These are phyloP conservation scores for Drosophila anomalipes DNA, from an alignment of 2,888 invertebrate genomes.

Conservation along the genomic window DNA sequence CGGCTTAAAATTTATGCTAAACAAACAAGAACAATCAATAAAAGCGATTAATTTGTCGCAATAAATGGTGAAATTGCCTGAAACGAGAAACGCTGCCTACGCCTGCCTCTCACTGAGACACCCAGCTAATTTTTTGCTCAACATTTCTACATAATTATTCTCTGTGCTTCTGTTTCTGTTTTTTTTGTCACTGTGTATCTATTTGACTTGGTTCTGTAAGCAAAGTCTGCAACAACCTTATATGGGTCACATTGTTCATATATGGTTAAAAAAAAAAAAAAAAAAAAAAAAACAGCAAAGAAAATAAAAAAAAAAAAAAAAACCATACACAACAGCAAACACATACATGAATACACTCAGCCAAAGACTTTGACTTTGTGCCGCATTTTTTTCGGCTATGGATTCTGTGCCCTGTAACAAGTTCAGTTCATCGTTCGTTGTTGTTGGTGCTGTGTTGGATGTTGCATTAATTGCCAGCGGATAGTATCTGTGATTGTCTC, in stretches of 20 bases:
- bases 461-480: conserved; percentile 27
- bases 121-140: conserved; percentile 6
- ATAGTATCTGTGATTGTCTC: conserved; percentile 7
- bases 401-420: conserved; percentile 64
- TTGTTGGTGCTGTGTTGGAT: conserved; percentile 5
- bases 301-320: not conserved
- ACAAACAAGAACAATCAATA: conserved; percentile 62
- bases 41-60: conserved; percentile 63
- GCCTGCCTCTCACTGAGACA: not conserved
- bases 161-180: not conserved
- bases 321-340: not conserved
- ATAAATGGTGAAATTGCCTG: conserved; percentile 34
- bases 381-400: conserved; percentile 2
- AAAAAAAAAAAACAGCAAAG: not conserved
- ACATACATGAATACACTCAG: not conserved
- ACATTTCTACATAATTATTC: conserved; percentile 1
- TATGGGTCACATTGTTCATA: conserved; percentile 39
- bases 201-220: conserved; percentile 16
- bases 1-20: conserved; percentile 58
- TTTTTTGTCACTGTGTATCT: not conserved
- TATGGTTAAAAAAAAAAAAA: conserved; percentile 1
- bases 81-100: conserved; percentile 24
- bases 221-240: conserved; percentile 38
- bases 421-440: conserved; percentile 27
- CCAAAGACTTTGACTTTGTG: conserved; percentile 5